These are phyloP conservation scores for Pelobates fuscus DNA, from an alignment of 2,113 vertebrate genomes.

Conservation along the genomic window DNA sequence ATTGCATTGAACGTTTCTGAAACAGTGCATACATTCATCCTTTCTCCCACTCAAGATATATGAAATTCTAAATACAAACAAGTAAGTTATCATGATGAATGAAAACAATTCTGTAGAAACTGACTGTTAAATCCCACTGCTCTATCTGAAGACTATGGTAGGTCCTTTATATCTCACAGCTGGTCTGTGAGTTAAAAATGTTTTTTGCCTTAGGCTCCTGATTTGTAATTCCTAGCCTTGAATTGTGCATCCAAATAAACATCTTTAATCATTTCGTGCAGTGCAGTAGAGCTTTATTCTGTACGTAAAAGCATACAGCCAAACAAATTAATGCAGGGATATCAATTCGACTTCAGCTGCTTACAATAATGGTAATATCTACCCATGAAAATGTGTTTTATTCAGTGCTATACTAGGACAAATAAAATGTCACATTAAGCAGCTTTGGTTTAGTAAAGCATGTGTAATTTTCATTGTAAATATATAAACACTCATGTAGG, in stretches of 20 bases:
- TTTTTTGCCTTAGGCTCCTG: conserved; percentile 48
- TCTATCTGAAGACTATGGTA: conserved; percentile 31
- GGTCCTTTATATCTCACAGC: conserved; percentile 49
- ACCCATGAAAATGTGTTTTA: conserved; percentile 21
- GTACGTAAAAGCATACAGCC: conserved; percentile 21
- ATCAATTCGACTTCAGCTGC: conserved; percentile 42
- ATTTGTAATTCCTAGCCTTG: conserved; percentile 50
- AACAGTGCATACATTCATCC: conserved; percentile 37
- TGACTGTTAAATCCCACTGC: conserved; percentile 47
- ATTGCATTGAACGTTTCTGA: conserved; percentile 34
- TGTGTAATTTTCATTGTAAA: no score
- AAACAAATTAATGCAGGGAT: conserved; percentile 38
- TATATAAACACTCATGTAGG: no score
- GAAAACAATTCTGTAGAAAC: conserved; percentile 48
- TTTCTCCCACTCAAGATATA: conserved; percentile 44
- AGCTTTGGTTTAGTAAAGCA: no score
- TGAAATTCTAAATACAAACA: conserved; percentile 47
- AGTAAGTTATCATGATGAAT: conserved; percentile 50
- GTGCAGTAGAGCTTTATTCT: conserved; percentile 44
- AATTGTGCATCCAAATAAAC: conserved; percentile 52
- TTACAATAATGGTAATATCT: conserved; percentile 29
- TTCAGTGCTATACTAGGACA: background rate
- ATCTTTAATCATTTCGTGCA: conserved; percentile 49
- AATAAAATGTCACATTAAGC: background rate
- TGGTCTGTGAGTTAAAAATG: conserved; percentile 51